phyloP scores from a whole-genome alignment of 2,797 vertebrate species.

The Uromys caudimaculatus region DNA sequence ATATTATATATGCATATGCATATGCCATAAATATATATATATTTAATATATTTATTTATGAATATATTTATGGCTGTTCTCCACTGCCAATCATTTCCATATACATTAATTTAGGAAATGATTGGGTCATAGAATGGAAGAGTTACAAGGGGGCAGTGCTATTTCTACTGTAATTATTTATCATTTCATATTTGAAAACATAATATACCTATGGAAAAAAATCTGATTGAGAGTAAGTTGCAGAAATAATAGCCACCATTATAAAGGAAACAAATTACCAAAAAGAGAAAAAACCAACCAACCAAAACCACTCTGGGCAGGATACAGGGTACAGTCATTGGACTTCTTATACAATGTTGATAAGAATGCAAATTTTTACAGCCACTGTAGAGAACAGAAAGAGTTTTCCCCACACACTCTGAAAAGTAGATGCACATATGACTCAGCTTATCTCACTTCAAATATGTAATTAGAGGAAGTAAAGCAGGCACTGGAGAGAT shows the following conservation, averaged over 20 bases:
- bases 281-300: background rate
- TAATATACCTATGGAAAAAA: background rate
- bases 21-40: background rate
- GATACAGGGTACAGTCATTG: background rate
- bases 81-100: background rate
- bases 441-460: background rate
- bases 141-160: background rate
- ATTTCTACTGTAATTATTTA: background rate
- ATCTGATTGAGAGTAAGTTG: background rate
- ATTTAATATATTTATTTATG: background rate
- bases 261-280: background rate
- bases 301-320: background rate
- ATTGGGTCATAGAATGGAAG: background rate
- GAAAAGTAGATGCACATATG: background rate
- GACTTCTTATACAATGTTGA: background rate
- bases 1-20: no score
- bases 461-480: background rate
- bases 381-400: background rate
- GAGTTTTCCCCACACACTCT: background rate
- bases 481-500: background rate
- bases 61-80: background rate
- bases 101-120: background rate
- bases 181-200: background rate
- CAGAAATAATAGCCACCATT: background rate
- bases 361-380: background rate